These are phyloP conservation scores for Melanchra persicariae DNA, from an alignment of 2,888 invertebrate genomes.

Conservation along the genomic window DNA sequence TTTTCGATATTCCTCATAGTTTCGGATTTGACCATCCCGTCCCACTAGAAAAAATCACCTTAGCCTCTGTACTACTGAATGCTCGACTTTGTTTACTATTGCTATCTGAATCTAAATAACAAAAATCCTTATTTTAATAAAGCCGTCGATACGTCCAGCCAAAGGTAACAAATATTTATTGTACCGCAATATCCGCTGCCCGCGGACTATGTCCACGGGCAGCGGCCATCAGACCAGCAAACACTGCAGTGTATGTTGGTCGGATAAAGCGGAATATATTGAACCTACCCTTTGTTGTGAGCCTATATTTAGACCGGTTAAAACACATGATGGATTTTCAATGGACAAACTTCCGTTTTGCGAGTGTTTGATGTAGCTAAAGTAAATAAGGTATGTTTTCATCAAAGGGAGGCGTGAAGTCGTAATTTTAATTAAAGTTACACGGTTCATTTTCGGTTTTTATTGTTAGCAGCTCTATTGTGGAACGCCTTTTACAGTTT, in stretches of 20 bases:
- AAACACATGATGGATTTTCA: conserved; percentile 7
- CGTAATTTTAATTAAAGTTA: not conserved
- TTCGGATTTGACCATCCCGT: not conserved
- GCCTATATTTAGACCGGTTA: not conserved
- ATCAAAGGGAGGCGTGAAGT: not conserved
- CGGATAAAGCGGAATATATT: not conserved
- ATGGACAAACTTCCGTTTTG: not conserved
- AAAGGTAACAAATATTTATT: conserved; percentile 1
- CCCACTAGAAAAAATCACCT: not conserved
- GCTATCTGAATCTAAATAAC: not conserved
- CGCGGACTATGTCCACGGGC: too few relatives aligned
- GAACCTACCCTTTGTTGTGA: conserved; percentile 2
- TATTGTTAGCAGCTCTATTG: too few relatives aligned
- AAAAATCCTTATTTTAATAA: not conserved
- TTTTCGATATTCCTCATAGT: not conserved
- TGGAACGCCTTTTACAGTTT: not conserved
- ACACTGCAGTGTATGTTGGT: conserved; percentile 1
- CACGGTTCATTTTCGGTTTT: not conserved
- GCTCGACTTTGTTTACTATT: not conserved
- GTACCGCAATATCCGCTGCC: conserved; percentile 25
- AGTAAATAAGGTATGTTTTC: not conserved
- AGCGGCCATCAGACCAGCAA: too few relatives aligned
- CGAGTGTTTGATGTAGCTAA: not conserved
- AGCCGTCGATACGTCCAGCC: not conserved
- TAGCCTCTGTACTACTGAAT: not conserved